A percentile compares a stretch with the other conserved stretches of the same genome.
phyloP scores from a whole-genome alignment of 2,797 vertebrate genomes.

The Erethizon dorsatum region DNA sequence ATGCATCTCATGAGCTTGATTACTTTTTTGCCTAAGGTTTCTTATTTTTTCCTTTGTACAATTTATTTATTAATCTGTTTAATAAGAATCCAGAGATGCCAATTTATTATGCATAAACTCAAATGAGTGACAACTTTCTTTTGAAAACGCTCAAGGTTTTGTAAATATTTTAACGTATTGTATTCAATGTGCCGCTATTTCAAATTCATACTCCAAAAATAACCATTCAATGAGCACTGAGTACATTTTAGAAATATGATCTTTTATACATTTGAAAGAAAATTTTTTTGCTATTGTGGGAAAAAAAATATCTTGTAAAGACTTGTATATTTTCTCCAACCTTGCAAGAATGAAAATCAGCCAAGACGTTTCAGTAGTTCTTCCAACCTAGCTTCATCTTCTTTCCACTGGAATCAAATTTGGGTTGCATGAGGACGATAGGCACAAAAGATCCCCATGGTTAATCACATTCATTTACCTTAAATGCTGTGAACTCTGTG shows the following conservation, averaged over 20 bases:
- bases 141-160: neutral
- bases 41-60: neutral
- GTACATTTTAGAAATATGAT: neutral
- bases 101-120: neutral
- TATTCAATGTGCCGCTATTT: neutral
- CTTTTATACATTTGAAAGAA: conserved; percentile 12
- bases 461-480: neutral
- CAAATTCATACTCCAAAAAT: neutral
- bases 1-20: neutral
- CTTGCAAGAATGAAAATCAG: neutral
- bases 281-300: neutral
- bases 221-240: conserved; percentile 10
- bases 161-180: conserved; percentile 13
- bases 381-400: neutral
- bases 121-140: neutral
- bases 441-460: accelerated
- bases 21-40: neutral
- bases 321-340: conserved; percentile 1
- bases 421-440: neutral
- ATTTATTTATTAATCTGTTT: neutral
- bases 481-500: neutral
- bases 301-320: neutral
- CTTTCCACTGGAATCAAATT: neutral
- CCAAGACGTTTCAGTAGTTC: neutral
- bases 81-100: neutral